phyloP scores from a whole-genome alignment of 2,113 vertebrate genomes.

The Erythrocercus mccallii region DNA sequence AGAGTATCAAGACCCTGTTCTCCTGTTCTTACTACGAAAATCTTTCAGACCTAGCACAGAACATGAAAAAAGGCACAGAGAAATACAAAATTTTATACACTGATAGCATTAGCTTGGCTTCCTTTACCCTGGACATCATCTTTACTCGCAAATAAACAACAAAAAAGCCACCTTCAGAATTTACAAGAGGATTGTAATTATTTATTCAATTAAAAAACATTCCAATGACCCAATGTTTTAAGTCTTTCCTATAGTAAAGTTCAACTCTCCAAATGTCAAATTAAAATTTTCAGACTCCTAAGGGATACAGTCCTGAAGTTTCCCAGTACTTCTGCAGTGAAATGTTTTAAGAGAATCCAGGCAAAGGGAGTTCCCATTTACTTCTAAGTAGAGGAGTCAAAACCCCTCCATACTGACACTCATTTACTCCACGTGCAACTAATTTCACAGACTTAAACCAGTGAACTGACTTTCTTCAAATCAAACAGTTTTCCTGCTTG shows the following conservation, averaged over 20 bases:
- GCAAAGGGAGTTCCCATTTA: neutral
- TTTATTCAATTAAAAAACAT: neutral
- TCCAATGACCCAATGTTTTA: neutral
- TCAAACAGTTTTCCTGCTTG: neutral
- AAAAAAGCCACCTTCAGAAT: neutral
- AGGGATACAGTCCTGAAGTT: neutral
- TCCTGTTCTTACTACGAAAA: conserved; percentile 2
- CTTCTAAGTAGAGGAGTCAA: neutral
- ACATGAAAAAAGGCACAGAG: neutral
- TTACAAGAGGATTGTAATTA: neutral
- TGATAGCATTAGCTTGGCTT: neutral
- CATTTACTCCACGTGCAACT: neutral
- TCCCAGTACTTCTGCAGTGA: neutral
- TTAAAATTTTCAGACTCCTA: neutral
- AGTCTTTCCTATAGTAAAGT: neutral
- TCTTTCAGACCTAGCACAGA: neutral
- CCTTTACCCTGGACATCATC: neutral
- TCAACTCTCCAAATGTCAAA: neutral
- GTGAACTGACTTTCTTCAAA: neutral
- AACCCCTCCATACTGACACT: neutral
- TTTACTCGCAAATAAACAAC: neutral
- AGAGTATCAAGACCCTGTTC: neutral
- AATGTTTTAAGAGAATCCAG: neutral
- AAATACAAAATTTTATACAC: neutral
- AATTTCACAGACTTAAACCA: neutral